Evolutionary conservation across 2,888 invertebrate species (phyloP).

Genomic region (Euzophera pinguis): DNA sequence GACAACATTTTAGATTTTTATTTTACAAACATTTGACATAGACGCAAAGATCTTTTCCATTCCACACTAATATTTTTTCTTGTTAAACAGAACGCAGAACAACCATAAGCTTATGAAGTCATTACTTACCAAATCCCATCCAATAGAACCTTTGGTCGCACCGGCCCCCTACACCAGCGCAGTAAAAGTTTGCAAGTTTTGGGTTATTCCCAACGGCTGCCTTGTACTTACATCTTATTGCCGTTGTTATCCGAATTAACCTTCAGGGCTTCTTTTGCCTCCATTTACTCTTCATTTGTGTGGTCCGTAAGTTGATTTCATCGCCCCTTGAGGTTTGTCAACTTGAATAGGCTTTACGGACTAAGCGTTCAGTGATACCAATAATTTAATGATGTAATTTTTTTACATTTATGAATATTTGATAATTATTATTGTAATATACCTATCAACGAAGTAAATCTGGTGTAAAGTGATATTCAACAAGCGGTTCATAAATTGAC

Average conservation of each 20-base stretch:
- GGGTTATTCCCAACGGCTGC: conserved; percentile 8
- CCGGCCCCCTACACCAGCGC: neutral
- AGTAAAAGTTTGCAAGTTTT: conserved; percentile 2
- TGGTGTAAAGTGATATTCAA: too few relatives aligned
- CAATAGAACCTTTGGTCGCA: neutral
- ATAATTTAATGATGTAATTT: neutral
- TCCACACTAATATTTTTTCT: too few relatives aligned
- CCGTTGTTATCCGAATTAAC: conserved; percentile 11
- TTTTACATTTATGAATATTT: too few relatives aligned
- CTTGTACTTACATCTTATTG: conserved; percentile 8
- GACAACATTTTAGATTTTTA: too few relatives aligned
- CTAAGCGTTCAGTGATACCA: neutral
- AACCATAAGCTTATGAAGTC: too few relatives aligned
- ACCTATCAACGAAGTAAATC: too few relatives aligned
- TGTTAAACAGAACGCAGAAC: too few relatives aligned
- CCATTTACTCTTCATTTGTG: conserved; percentile 14
- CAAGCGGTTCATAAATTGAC: too few relatives aligned
- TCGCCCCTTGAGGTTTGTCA: conserved; percentile 2
- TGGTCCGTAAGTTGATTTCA: conserved; percentile 8
- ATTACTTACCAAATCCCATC: neutral
- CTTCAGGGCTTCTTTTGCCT: conserved; percentile 8
- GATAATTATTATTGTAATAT: too few relatives aligned
- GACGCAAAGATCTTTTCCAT: too few relatives aligned
- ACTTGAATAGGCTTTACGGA: neutral
- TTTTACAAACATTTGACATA: too few relatives aligned